Percentiles rank a stretch among this genome's conserved stretches.
Evolutionary conservation across 2,888 invertebrate species (phyloP).

Genomic region (Agriotes lineatus): DNA sequence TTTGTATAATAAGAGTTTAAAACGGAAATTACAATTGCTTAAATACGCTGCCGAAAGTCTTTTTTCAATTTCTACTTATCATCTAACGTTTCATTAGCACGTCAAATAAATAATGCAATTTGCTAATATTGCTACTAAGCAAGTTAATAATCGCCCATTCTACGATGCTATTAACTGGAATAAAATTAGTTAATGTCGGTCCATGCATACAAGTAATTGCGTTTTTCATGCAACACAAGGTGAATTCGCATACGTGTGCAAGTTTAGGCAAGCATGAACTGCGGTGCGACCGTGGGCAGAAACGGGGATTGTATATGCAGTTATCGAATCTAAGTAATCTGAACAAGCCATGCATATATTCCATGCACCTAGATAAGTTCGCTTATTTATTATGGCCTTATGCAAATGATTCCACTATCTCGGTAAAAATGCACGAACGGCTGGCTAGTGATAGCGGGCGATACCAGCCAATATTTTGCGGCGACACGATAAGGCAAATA

Average conservation of each 20-base stretch:
- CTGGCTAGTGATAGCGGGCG: constrained; percentile 55
- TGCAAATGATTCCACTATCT: constrained; percentile 64
- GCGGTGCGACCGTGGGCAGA: constrained; percentile 37
- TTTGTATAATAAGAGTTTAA: no score
- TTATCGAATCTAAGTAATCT: constrained; percentile 63
- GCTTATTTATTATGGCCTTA: constrained; percentile 65
- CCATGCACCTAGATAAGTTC: constrained; percentile 63
- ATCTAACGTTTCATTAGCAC: no score
- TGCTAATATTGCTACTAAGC: no score
- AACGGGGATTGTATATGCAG: constrained; percentile 50
- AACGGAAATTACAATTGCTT: no score
- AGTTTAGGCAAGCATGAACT: constrained; percentile 32
- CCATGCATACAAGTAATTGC: constrained; percentile 23
- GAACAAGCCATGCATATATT: constrained; percentile 59
- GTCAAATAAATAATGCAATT: no score
- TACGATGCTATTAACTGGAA: no score
- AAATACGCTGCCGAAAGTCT: no score
- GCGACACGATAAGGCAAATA: constrained; percentile 56
- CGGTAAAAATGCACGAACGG: constrained; percentile 63
- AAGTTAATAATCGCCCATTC: no score
- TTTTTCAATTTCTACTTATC: no score
- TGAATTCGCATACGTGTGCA: constrained; percentile 26
- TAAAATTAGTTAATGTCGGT: no score
- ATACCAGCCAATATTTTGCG: constrained; percentile 59
- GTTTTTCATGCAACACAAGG: no score